These are phyloP conservation scores for Leucopsar rothschildi DNA, from an alignment of 2,113 vertebrate genomes.

Conservation along the genomic window DNA sequence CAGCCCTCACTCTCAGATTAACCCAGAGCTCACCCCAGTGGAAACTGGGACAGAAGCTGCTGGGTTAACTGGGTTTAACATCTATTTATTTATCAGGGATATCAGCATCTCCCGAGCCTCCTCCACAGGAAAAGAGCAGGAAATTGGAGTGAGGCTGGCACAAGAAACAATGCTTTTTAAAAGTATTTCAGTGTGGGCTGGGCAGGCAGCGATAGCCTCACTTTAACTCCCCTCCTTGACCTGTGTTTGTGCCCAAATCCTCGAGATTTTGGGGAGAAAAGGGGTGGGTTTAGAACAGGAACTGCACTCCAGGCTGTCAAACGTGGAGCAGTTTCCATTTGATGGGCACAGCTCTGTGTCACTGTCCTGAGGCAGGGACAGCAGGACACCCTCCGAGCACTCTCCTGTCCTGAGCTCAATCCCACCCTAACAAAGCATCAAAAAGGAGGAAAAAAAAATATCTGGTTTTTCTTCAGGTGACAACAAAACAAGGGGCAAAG, in stretches of 20 bases:
- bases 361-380: neutral
- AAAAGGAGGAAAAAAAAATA: neutral
- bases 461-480: neutral
- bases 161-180: neutral
- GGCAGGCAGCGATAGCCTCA: rapidly evolving
- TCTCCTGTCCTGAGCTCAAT: neutral
- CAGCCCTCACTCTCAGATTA: neutral
- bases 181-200: neutral
- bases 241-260: neutral
- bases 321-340: neutral
- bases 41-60: neutral
- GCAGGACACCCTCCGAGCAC: neutral
- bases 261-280: neutral
- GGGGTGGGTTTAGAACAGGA: rapidly evolving
- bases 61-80: neutral
- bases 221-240: neutral
- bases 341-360: neutral
- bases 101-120: rapidly evolving
- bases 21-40: neutral
- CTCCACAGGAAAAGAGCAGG: neutral
- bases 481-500: neutral
- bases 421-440: neutral
- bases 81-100: neutral
- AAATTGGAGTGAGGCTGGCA: rapidly evolving
- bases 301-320: neutral